A percentile compares a stretch with the other conserved stretches of the same genome.
These are phyloP conservation scores for Macrobrachium nipponense DNA, from an alignment of 1,140 invertebrate genomes.

Conservation along the genomic window DNA sequence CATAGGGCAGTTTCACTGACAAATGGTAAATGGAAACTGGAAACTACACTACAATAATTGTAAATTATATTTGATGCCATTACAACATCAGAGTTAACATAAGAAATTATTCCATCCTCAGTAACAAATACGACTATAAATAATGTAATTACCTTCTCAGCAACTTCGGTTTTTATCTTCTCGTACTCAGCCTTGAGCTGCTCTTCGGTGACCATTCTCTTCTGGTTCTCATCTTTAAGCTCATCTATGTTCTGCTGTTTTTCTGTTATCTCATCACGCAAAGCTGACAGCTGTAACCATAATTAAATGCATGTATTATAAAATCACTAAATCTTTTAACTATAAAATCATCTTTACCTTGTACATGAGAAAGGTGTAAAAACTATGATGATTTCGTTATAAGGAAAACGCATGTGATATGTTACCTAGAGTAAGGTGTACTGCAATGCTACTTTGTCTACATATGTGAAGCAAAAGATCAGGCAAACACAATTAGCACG, in stretches of 20 bases:
- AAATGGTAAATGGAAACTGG: no score
- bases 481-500: background rate
- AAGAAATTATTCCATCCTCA: no score
- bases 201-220: constrained; percentile 90
- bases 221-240: constrained; percentile 95
- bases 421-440: no score
- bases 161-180: constrained; percentile 92
- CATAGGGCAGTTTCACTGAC: background rate
- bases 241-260: constrained; percentile 91
- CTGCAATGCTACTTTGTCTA: no score
- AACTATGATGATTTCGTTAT: background rate
- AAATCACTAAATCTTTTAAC: background rate
- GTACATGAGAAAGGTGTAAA: background rate
- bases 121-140: no score
- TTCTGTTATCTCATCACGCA: constrained; percentile 91
- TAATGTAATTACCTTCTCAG: constrained; percentile 82
- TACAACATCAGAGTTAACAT: no score
- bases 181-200: constrained; percentile 96
- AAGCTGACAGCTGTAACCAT: constrained; percentile 72
- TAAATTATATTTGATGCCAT: no score
- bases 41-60: no score
- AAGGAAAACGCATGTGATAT: no score
- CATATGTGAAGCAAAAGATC: no score
- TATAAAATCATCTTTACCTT: background rate
- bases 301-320: constrained; percentile 72